Conservation (phyloP, 1,140 invertebrate genomes). For the Lordiphosa collinella region DNA sequence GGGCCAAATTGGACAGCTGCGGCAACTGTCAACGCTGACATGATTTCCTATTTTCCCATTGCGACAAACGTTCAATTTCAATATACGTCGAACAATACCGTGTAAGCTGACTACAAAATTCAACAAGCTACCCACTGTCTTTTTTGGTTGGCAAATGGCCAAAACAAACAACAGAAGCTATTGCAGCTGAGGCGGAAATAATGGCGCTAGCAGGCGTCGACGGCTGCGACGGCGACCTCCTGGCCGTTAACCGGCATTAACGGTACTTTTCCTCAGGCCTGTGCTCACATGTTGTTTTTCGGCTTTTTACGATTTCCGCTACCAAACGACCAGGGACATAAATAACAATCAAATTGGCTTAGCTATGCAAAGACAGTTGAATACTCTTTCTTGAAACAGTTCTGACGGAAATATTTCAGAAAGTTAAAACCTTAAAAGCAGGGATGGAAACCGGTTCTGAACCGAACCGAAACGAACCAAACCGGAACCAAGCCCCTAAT, state of each 20-base stretch:
- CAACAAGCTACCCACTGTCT: conserved; percentile 30
- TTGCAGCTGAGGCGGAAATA: conserved; percentile 2
- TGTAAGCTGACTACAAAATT: conserved; percentile 1
- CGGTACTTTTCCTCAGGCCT: neutral
- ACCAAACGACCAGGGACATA: neutral
- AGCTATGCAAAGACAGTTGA: neutral
- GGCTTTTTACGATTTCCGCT: conserved; percentile 18
- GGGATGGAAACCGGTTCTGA: no score
- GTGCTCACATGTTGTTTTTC: neutral
- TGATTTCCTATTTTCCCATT: conserved; percentile 33
- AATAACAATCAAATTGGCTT: neutral
- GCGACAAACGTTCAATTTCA: conserved; percentile 4
- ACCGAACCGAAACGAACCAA: no score
- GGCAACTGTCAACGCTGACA: conserved; percentile 54
- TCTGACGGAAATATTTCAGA: no score
- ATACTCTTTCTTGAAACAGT: neutral
- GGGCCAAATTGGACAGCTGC: conserved; percentile 48
- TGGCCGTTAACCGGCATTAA: conserved; percentile 1
- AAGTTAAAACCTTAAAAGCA: no score
- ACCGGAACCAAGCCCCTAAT: no score
- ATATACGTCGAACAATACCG: neutral
- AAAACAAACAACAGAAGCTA: conserved; percentile 1
- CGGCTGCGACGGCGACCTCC: neutral
- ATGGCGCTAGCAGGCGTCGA: conserved; percentile 1
- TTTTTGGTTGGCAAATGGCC: conserved; percentile 9